phyloP scores from a whole-genome alignment of 2,888 invertebrate genomes.

The Hedychridium roseum region DNA sequence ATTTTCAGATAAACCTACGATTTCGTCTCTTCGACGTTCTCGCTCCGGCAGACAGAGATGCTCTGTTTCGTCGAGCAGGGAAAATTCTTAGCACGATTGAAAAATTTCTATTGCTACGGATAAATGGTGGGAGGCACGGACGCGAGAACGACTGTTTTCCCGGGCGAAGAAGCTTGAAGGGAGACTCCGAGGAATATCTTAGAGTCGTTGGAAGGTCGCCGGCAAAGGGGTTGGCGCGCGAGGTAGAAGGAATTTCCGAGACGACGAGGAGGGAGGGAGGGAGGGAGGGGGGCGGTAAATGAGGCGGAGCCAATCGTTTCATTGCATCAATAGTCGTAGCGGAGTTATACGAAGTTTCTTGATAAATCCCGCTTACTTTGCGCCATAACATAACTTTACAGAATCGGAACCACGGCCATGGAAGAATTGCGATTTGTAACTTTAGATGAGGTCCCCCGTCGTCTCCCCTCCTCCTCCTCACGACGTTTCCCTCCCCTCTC shows the following conservation, averaged over 20 bases:
- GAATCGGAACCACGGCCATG: slow-evolving; percentile 63
- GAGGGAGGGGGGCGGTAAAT: slow-evolving; percentile 52
- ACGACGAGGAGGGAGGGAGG: slow-evolving; percentile 25
- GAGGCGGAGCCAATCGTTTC: slow-evolving; percentile 64
- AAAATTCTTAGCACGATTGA: neutral
- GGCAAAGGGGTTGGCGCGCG: slow-evolving; percentile 5
- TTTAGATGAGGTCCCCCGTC: slow-evolving; percentile 60
- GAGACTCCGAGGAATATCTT: slow-evolving; percentile 21
- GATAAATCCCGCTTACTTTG: slow-evolving; percentile 64
- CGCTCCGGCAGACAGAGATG: neutral
- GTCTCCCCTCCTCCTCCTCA: slow-evolving; percentile 19
- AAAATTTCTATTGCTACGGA: neutral
- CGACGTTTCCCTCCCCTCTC: slow-evolving; percentile 4
- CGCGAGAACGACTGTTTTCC: slow-evolving; percentile 11
- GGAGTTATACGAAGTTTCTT: slow-evolving; percentile 63
- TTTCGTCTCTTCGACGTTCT: slow-evolving; percentile 22
- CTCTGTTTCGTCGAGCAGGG: neutral
- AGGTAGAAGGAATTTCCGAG: slow-evolving; percentile 19
- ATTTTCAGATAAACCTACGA: slow-evolving; percentile 57
- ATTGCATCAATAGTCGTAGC: slow-evolving; percentile 64
- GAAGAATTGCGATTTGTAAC: slow-evolving; percentile 64
- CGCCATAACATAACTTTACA: slow-evolving; percentile 63
- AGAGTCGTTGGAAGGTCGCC: neutral
- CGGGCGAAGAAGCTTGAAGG: slow-evolving; percentile 10
- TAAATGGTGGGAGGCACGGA: too few relatives aligned